These are phyloP conservation scores for Tonatia bakeri DNA, from an alignment of 2,113 vertebrate species.

Conservation along the genomic window DNA sequence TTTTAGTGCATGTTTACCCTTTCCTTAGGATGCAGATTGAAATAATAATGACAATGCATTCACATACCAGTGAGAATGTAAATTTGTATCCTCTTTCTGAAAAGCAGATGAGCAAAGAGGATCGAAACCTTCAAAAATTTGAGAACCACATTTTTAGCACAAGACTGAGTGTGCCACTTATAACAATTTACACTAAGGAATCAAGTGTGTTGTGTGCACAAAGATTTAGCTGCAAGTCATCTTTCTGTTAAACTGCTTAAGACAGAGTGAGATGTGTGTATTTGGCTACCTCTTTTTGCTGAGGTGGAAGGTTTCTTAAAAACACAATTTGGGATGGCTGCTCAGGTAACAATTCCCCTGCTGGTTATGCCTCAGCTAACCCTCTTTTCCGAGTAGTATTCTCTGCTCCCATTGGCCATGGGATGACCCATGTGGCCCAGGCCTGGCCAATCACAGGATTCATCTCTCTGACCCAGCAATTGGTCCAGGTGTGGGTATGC, in stretches of 20 bases:
- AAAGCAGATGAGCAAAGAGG: neutral
- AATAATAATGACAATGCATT: neutral
- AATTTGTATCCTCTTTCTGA: neutral
- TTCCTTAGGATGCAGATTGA: neutral
- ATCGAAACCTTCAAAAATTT: neutral
- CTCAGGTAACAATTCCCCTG: neutral
- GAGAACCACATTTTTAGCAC: neutral
- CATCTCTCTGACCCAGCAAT: neutral
- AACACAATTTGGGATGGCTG: neutral
- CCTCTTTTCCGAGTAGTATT: neutral
- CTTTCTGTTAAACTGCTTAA: neutral
- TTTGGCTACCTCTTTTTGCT: neutral
- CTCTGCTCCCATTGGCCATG: neutral
- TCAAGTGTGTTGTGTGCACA: neutral
- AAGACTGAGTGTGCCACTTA: neutral
- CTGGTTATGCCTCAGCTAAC: neutral
- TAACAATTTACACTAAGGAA: neutral
- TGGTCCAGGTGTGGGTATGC: neutral
- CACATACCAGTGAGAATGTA: neutral
- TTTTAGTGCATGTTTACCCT: neutral
- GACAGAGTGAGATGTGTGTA: neutral
- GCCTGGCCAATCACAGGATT: neutral
- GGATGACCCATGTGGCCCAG: neutral
- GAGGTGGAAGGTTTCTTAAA: neutral
- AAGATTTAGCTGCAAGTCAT: neutral